A percentile compares a stretch with the other conserved stretches of the same genome.
Evolutionary conservation across 2,888 invertebrate genomes (phyloP).

Genomic region (Gymnosoma rotundatum): DNA sequence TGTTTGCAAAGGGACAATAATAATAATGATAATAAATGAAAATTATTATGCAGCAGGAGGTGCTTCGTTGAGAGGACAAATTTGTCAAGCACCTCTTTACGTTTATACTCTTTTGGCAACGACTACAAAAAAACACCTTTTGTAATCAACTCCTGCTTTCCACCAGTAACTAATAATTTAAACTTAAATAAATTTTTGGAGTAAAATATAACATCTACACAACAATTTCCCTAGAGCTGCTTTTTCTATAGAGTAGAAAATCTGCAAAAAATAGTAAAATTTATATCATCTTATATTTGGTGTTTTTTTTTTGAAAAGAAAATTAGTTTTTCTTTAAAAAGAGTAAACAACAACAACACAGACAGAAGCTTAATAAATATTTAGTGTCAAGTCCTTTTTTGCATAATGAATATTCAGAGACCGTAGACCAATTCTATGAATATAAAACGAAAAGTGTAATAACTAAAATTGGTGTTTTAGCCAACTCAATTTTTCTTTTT

Average conservation of each 20-base stretch:
- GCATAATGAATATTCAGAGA: constrained; percentile 41
- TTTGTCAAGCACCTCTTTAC: constrained; percentile 8
- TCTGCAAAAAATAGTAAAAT: constrained; percentile 8
- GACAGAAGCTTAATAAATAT: background rate
- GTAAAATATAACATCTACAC: background rate
- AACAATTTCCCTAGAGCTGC: background rate
- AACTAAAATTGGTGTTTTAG: background rate
- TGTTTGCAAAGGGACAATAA: constrained; percentile 52
- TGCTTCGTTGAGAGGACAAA: constrained; percentile 28
- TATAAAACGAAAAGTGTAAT: background rate
- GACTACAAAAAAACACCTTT: constrained; percentile 38
- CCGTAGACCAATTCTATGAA: background rate
- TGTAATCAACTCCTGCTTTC: constrained; percentile 5
- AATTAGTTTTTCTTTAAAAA: constrained; percentile 33
- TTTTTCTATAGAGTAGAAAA: background rate
- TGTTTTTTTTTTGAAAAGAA: background rate
- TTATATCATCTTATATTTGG: background rate
- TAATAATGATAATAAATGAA: constrained; percentile 32
- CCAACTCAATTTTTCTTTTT: background rate
- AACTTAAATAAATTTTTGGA: constrained; percentile 58
- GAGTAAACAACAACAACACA: background rate
- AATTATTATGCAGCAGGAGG: constrained; percentile 32
- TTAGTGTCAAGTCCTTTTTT: constrained; percentile 11
- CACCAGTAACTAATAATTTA: background rate
- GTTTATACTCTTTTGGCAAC: constrained; percentile 8